phyloP scores from a whole-genome alignment of 2,888 invertebrate species.

The Dolichomitus sp. region DNA sequence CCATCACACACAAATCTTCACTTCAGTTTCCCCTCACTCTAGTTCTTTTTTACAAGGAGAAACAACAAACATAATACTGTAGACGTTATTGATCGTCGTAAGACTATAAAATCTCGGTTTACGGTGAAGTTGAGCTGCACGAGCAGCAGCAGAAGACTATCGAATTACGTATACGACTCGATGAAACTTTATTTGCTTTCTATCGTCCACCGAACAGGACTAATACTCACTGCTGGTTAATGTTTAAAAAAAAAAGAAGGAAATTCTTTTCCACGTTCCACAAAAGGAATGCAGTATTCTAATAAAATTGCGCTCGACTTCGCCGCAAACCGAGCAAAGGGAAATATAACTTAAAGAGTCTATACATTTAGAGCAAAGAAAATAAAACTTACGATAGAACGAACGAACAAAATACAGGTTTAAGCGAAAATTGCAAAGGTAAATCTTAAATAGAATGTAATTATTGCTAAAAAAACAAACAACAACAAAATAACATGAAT shows the following conservation, averaged over 20 bases:
- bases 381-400: constrained; percentile 73
- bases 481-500: constrained; percentile 78
- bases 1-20: constrained; percentile 27
- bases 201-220: constrained; percentile 1
- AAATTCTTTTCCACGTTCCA: background rate
- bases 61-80: constrained; percentile 75
- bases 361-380: constrained; percentile 71
- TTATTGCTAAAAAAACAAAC: constrained; percentile 68
- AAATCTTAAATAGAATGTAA: constrained; percentile 79
- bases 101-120: constrained; percentile 65
- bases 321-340: constrained; percentile 73
- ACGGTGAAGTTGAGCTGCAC: constrained; percentile 47
- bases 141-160: background rate
- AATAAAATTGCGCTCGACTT: constrained; percentile 53
- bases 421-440: constrained; percentile 74
- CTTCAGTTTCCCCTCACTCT: constrained; percentile 52
- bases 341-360: constrained; percentile 74
- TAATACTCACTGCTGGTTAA: constrained; percentile 17
- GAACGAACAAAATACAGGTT: constrained; percentile 74
- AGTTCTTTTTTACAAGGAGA: constrained; percentile 76
- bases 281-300: background rate
- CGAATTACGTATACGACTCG: constrained; percentile 15
- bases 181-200: constrained; percentile 41
- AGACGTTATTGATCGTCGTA: constrained; percentile 73
- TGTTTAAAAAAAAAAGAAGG: background rate